Evolutionary conservation across 2,797 vertebrate species (phyloP).

Genomic region (Manis crassicaudata): DNA sequence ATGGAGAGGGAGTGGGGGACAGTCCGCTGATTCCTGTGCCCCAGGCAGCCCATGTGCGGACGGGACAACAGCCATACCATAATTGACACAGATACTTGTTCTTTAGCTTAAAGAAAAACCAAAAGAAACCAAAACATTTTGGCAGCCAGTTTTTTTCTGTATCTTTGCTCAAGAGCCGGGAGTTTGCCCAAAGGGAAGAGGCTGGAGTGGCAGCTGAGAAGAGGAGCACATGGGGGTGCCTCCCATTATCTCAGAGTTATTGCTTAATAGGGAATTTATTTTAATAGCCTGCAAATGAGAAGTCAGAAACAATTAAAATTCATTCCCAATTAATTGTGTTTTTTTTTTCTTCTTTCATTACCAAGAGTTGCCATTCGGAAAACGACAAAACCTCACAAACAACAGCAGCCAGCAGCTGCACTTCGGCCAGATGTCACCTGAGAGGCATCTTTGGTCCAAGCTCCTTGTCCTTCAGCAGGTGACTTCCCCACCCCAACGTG

Average conservation of each 20-base stretch:
- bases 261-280: conserved; percentile 71
- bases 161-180: not conserved
- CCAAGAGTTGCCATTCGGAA: conserved; percentile 57
- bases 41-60: not conserved
- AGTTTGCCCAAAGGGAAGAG: not conserved
- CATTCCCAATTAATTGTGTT: conserved; percentile 70
- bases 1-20: too few relatives aligned
- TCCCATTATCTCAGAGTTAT: conserved; percentile 7
- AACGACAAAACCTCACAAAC: conserved; percentile 10
- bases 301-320: conserved; percentile 73
- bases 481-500: accelerated
- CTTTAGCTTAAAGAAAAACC: conserved; percentile 48
- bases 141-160: conserved; percentile 13
- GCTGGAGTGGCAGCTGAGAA: not conserved
- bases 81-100: not conserved
- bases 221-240: not conserved
- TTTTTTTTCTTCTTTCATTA: conserved; percentile 63
- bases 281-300: conserved; percentile 72
- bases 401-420: not conserved
- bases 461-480: not conserved
- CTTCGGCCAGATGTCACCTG: not conserved
- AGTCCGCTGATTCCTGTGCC: too few relatives aligned
- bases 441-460: not conserved
- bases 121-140: conserved; percentile 41
- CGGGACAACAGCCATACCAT: conserved; percentile 32